These are phyloP conservation scores for Rhincodon typus DNA, from an alignment of 2,797 vertebrate species.

Conservation along the genomic window DNA sequence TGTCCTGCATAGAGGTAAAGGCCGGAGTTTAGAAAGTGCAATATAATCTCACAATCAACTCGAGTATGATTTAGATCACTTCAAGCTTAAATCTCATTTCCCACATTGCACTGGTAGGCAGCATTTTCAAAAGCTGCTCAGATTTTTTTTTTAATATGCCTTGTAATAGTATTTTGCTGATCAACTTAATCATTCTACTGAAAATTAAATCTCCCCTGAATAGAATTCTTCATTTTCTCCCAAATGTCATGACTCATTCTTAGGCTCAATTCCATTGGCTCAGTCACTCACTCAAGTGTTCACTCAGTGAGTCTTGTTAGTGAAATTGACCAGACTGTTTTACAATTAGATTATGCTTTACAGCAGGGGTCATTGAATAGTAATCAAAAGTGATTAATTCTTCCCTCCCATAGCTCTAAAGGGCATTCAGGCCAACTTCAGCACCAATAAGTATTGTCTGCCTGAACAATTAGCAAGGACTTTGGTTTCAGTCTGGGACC, in stretches of 20 bases:
- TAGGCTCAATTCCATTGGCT: neutral
- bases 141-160: neutral
- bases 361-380: neutral
- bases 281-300: neutral
- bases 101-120: neutral
- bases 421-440: neutral
- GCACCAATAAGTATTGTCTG: neutral
- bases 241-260: neutral
- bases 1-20: neutral
- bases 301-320: neutral
- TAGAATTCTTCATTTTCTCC: neutral
- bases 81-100: neutral
- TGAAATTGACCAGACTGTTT: neutral
- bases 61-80: neutral
- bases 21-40: neutral
- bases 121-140: neutral
- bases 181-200: neutral
- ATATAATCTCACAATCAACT: neutral
- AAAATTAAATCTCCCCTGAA: neutral
- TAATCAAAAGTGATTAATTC: neutral
- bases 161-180: neutral
- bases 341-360: neutral
- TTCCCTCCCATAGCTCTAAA: neutral
- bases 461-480: neutral
- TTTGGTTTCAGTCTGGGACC: neutral